Evolutionary conservation across 2,888 invertebrate species (phyloP).

Genomic region (Dicyrtomina minuta): DNA sequence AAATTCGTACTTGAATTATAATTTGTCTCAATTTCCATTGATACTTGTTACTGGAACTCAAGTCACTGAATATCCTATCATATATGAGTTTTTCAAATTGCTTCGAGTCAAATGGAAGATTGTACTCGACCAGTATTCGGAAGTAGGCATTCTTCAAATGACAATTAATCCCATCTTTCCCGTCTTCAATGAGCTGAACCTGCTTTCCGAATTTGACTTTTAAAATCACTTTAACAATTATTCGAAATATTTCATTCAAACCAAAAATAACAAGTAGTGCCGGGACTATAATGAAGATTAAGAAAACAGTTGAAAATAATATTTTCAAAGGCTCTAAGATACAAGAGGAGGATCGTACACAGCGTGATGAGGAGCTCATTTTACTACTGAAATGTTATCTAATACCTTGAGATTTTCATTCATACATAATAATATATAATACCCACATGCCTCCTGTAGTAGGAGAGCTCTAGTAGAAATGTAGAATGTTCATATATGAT

Average conservation of each 20-base stretch:
- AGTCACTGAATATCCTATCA: not conserved
- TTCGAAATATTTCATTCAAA: conserved; percentile 10
- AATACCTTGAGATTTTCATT: no score
- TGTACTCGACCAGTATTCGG: conserved; percentile 4
- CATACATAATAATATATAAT: no score
- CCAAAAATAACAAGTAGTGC: conserved; percentile 9
- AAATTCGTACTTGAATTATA: no score
- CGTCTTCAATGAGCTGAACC: conserved; percentile 16
- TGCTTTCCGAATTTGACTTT: not conserved
- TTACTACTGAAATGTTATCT: no score
- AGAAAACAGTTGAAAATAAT: not conserved
- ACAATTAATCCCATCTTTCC: conserved; percentile 24
- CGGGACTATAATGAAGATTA: conserved; percentile 1
- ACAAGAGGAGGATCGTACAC: no score
- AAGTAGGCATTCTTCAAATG: conserved; percentile 1
- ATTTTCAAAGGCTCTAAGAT: conserved; percentile 16
- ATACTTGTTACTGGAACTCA: not conserved
- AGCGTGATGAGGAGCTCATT: no score
- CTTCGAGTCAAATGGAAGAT: conserved; percentile 4
- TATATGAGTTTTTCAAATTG: conserved; percentile 22
- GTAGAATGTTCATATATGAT: no score
- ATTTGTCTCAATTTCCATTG: no score
- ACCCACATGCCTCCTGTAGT: no score
- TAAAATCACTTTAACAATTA: not conserved
- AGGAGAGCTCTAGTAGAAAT: no score